A percentile compares a stretch with the other conserved stretches of the same genome.
These are phyloP conservation scores for Drosophila serrata DNA, from an alignment of 1,140 invertebrate genomes.

Conservation along the genomic window DNA sequence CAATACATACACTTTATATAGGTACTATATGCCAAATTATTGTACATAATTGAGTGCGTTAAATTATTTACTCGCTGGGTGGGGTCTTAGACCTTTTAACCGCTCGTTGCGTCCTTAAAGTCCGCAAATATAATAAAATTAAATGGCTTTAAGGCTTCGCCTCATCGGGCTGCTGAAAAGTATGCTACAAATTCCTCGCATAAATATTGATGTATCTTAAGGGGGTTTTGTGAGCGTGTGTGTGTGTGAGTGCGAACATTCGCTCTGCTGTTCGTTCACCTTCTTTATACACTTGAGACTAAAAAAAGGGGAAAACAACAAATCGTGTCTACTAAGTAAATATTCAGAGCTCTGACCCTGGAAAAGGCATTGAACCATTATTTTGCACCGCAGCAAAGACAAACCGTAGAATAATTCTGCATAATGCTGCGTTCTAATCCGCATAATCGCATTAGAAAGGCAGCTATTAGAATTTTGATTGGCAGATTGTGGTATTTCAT, in stretches of 20 bases:
- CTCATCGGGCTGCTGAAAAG: constrained; percentile 30
- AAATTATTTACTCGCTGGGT: constrained; percentile 71
- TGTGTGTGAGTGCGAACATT: background rate
- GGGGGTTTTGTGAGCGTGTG: background rate
- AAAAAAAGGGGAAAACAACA: constrained; percentile 6
- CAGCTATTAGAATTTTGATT: background rate
- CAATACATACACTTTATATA: constrained; percentile 12
- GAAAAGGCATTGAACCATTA: constrained; percentile 31
- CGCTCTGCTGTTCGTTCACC: constrained; percentile 34
- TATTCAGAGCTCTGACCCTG: constrained; percentile 35
- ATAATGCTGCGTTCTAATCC: background rate
- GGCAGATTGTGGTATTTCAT: background rate
- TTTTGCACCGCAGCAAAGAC: background rate
- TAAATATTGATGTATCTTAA: constrained; percentile 34
- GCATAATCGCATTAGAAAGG: constrained; percentile 5
- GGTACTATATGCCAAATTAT: constrained; percentile 49
- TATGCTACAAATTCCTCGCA: constrained; percentile 34
- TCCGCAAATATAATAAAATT: constrained; percentile 71
- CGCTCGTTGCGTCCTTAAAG: constrained; percentile 41
- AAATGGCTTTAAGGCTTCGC: constrained; percentile 67
- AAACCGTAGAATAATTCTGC: constrained; percentile 10
- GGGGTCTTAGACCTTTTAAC: constrained; percentile 4
- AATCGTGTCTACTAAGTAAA: constrained; percentile 19
- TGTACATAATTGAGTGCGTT: constrained; percentile 77
- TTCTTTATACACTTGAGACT: constrained; percentile 25